Evolutionary conservation across 2,888 invertebrate genomes (phyloP).

Genomic region (Morinoia aosen): DNA sequence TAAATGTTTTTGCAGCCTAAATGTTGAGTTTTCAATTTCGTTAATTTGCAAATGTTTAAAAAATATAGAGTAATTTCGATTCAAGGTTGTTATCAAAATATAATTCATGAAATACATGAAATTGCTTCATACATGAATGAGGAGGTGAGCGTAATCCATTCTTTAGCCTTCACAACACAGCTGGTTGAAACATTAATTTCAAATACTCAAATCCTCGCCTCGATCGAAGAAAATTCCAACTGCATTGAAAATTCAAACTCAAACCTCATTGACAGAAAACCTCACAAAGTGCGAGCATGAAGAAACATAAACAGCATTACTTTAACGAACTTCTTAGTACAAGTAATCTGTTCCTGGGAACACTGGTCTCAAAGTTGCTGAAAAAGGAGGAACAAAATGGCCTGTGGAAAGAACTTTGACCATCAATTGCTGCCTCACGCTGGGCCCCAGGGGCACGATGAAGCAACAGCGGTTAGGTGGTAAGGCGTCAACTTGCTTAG

Average conservation of each 20-base stretch:
- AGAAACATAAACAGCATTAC: neutral
- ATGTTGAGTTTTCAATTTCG: too few relatives aligned
- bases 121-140: too few relatives aligned
- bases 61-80: too few relatives aligned
- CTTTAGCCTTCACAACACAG: too few relatives aligned
- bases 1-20: too few relatives aligned
- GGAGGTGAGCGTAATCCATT: too few relatives aligned
- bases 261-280: neutral
- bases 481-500: neutral
- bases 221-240: too few relatives aligned
- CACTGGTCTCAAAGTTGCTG: neutral
- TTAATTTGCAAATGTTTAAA: too few relatives aligned
- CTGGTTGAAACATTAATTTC: too few relatives aligned
- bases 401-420: neutral
- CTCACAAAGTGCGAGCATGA: neutral
- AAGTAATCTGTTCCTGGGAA: neutral
- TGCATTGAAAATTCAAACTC: neutral
- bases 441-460: neutral
- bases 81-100: too few relatives aligned
- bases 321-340: neutral
- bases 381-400: conserved; percentile 2
- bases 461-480: neutral
- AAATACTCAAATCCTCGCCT: too few relatives aligned
- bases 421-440: neutral
- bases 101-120: too few relatives aligned